Base-by-base conservation (phyloP, 2,888 invertebrate genomes). In the Sminthurides aquaticus region DNA sequence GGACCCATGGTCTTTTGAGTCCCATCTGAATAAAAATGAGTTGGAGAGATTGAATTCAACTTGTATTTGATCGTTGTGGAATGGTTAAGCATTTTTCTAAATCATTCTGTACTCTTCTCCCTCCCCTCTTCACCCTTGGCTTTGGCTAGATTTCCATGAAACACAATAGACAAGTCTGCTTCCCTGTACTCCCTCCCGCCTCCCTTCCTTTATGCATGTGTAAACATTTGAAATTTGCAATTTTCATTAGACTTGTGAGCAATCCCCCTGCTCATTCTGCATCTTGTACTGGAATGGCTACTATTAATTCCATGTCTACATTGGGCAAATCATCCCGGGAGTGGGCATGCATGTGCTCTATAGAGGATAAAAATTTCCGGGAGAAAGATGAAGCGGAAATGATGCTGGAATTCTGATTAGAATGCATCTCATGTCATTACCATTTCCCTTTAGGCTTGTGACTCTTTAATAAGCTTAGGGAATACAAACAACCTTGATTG, bases 401-500 rank as follows among this genome's bases (percentile, higher is more conserved):
- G 62, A 62, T 62, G 62, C 49, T 65, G 61, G 61, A 58, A 57
- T 52, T 52, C 63, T 67, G 70, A 70, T 70, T 70, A 70, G 67
- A 64, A 70, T 70, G 68, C 68, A 66, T 68, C 68, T 63, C 56
- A 57, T 63, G 60, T 55, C 59, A 65, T 65, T 67, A 67, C 62
- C 28, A 56, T 62, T 60, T 66, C 64, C 65, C 68, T 48, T 22
- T 56, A 64, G 61, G 58, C 60, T 58, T 64, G 62, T 66, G 61
- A 58, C 64, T 59, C 60, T 61, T 49, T 64, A 64, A 67, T 67
- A 55, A 67, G 65, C 65, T 68, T 26, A 43, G 70, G 68, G 70
- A 70, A 68, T 70, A 68, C 64, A 68, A 67, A 70, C 63, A 70
- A 68, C 65, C 61, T 67, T 68, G 64, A 68, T 68, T 70, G 64